Evolutionary conservation across 2,113 vertebrate species (phyloP).

Genomic region (Acinonyx jubatus): DNA sequence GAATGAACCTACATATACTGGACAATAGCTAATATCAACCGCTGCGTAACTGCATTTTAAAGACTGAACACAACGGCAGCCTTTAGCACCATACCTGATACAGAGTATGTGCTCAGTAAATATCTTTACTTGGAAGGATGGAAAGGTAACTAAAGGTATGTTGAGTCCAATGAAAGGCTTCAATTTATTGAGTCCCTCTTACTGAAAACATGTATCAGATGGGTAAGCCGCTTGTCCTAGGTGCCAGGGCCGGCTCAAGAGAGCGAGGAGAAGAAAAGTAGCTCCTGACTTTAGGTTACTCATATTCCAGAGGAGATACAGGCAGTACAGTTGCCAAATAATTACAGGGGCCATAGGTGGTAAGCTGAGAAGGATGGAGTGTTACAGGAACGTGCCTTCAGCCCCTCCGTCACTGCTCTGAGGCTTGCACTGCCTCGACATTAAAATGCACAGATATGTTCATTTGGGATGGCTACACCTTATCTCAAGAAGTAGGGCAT

Average conservation of each 20-base stretch:
- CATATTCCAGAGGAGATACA: not conserved
- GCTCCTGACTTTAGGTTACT: not conserved
- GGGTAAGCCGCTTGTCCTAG: not conserved
- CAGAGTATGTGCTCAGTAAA: not conserved
- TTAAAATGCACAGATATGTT: not conserved
- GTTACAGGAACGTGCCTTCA: not conserved
- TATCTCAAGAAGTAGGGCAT: not conserved
- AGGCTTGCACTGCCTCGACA: not conserved
- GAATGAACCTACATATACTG: not conserved
- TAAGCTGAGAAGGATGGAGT: not conserved
- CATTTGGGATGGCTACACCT: not conserved
- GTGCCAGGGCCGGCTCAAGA: not conserved
- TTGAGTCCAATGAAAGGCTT: not conserved
- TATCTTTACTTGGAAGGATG: not conserved
- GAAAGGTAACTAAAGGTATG: not conserved
- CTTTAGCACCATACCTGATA: not conserved
- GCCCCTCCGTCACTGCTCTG: not conserved
- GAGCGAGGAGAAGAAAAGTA: not conserved
- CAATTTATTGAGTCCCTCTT: not conserved
- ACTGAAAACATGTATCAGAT: not conserved
- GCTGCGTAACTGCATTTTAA: not conserved
- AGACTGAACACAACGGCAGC: not conserved
- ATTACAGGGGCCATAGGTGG: not conserved
- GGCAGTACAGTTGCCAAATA: not conserved
- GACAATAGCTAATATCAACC: not conserved